Evolutionary conservation across 2,113 vertebrate species (phyloP).

Genomic region (Gadus macrocephalus): DNA sequence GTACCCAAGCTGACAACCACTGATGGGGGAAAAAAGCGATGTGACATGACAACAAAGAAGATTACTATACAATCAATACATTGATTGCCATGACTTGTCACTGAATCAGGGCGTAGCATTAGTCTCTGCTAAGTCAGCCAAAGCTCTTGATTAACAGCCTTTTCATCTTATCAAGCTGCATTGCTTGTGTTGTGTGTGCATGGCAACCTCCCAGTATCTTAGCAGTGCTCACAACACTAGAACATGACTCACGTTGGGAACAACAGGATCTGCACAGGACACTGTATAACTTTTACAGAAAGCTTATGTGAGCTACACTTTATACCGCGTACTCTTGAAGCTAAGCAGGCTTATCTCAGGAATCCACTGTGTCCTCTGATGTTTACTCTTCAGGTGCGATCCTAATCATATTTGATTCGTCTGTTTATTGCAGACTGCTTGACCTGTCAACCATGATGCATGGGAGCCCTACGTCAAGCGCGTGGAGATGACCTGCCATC

Average conservation of each 20-base stretch:
- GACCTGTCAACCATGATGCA: slow-evolving; percentile 41
- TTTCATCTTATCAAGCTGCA: slow-evolving; percentile 9
- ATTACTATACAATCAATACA: too few species aligned
- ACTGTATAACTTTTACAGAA: too few species aligned
- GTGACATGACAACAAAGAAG: neutral
- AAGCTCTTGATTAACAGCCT: neutral
- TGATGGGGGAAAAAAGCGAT: slow-evolving; percentile 26
- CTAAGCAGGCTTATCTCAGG: too few species aligned
- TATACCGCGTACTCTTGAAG: too few species aligned
- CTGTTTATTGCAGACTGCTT: slow-evolving; percentile 31
- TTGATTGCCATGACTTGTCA: too few species aligned
- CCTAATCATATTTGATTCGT: neutral
- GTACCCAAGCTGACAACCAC: slow-evolving; percentile 17
- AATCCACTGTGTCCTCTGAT: too few species aligned
- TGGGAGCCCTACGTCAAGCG: slow-evolving; percentile 38
- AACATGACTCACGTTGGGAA: neutral
- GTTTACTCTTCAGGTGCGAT: neutral
- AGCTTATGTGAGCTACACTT: too few species aligned
- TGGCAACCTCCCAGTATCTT: slow-evolving; percentile 25
- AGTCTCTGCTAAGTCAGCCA: too few species aligned
- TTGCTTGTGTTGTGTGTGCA: slow-evolving; percentile 42
- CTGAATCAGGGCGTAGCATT: too few species aligned
- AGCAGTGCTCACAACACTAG: neutral
- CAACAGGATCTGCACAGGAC: neutral
- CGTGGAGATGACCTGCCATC: slow-evolving; percentile 66